Evolutionary conservation across 2,113 vertebrate genomes (phyloP).

Genomic region (Gavia stellata): DNA sequence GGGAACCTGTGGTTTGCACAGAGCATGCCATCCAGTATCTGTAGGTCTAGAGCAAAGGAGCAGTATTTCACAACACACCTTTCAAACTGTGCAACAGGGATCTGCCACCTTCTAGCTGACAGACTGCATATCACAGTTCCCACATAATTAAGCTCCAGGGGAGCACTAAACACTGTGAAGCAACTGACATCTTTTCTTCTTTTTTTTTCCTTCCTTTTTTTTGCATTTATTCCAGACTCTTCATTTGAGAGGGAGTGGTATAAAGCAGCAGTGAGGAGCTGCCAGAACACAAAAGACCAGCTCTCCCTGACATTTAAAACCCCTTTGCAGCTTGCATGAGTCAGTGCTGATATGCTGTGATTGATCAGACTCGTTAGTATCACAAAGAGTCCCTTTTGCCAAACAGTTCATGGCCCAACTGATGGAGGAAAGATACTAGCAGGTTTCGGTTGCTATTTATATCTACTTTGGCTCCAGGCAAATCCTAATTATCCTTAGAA

Average conservation of each 20-base stretch:
- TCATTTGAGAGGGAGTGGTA: not conserved
- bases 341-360: not conserved
- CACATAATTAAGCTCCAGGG: constrained; percentile 46
- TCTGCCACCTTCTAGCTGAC: constrained; percentile 28
- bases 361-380: constrained; percentile 17
- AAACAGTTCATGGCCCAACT: not conserved
- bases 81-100: not conserved
- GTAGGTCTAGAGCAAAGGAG: not conserved
- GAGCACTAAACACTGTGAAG: constrained; percentile 2
- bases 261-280: constrained; percentile 19
- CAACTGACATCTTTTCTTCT: not conserved
- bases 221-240: not conserved
- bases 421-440: not conserved
- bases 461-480: not conserved
- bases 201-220: not conserved
- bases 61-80: constrained; percentile 1
- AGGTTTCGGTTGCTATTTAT: constrained; percentile 24
- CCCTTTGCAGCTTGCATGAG: not conserved
- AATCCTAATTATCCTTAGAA: constrained; percentile 11
- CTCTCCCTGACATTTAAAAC: constrained; percentile 24
- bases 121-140: constrained; percentile 2
- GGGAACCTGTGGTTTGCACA: not conserved
- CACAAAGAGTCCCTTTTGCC: not conserved
- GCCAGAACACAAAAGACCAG: constrained; percentile 38
- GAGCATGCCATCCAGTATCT: not conserved